Base-by-base conservation (phyloP, 2,797 vertebrate species). In the Centroberyx gerrardi region DNA sequence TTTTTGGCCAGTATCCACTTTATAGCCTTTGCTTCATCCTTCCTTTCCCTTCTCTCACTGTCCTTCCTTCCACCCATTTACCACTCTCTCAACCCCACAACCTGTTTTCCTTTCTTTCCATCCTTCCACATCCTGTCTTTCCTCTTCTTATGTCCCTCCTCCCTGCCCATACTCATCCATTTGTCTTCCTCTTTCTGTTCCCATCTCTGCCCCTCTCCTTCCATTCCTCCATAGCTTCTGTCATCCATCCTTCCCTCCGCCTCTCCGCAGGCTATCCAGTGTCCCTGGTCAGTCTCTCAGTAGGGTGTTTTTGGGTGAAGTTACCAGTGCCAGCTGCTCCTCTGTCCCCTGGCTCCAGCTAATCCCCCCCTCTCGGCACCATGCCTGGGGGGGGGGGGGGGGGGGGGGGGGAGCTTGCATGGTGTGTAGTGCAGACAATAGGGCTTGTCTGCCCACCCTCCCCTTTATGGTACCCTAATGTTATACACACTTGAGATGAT, bases 381-480 rank as follows among this genome's bases (percentile, higher is more conserved):
- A 64, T 53, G 83, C 60, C 60, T 49, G 63, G 36, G 40, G 69
- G 60, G 27, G n/a, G 14, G 60, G 22, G 74, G 62, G 5, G 22
- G 42, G 15, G n/a, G 14, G 60, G 22, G 74, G 62, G 5, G 22
- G 42, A 10, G 74, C 59, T 83, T 59, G 72, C 58, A 42, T 62
- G 40, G 64, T 85, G 72, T 36, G 4, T 55, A 52, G 66, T 71
- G 72, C 48, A 89, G 78, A 93, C 90, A 93, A 88, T 84, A 29
- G 78, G 48, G 27, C 58, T 67, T 18, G 53, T 44, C 63, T 46
- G 8, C 42, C 49, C 70, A 3, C 51, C 58, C 27, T 8, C 70
- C 74, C 70, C 61, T 58, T 4, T 40, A 22, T 51, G 17, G 22
- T 53, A 13, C 55, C 27, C 17, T 59, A 48, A 58, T 68, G 72